These are phyloP conservation scores for Leptonema lineaticorne DNA, from an alignment of 1,140 invertebrate genomes.

Conservation along the genomic window DNA sequence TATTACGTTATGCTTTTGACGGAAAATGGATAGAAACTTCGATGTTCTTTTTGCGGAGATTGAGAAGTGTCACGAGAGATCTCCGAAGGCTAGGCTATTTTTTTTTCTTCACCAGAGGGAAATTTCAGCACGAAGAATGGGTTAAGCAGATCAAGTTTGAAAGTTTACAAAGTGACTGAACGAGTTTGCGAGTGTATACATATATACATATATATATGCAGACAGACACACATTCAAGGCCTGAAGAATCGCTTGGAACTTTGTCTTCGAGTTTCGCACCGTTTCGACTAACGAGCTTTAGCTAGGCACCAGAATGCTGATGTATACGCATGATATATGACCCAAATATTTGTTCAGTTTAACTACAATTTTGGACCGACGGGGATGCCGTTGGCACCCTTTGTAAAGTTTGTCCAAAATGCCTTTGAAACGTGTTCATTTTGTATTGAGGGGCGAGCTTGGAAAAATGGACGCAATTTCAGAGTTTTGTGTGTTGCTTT, in stretches of 20 bases:
- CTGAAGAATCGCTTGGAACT: conserved; percentile 4
- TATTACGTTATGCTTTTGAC: too few relatives aligned
- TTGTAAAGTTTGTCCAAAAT: background rate
- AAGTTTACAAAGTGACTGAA: conserved; percentile 21
- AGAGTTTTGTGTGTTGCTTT: too few relatives aligned
- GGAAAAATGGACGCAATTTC: too few relatives aligned
- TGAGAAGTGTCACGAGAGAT: background rate
- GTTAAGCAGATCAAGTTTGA: conserved; percentile 19
- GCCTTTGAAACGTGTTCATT: background rate
- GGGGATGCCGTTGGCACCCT: background rate
- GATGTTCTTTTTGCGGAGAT: background rate
- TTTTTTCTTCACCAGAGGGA: too few relatives aligned
- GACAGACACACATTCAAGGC: too few relatives aligned
- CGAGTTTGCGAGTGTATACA: too few relatives aligned
- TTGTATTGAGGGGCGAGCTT: too few relatives aligned
- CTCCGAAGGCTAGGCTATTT: too few relatives aligned
- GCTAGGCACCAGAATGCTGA: background rate
- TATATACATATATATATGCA: too few relatives aligned
- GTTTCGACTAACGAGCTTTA: conserved; percentile 10
- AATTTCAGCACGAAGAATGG: too few relatives aligned
- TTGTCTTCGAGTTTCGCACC: conserved; percentile 5
- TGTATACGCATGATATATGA: background rate
- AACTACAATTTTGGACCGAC: background rate
- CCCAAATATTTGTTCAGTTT: background rate
- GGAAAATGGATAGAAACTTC: conserved; percentile 5